A percentile compares a stretch with the other conserved stretches of the same genome.
Conservation (phyloP, 2,888 invertebrate genomes). For the Abrostola triplasia region DNA sequence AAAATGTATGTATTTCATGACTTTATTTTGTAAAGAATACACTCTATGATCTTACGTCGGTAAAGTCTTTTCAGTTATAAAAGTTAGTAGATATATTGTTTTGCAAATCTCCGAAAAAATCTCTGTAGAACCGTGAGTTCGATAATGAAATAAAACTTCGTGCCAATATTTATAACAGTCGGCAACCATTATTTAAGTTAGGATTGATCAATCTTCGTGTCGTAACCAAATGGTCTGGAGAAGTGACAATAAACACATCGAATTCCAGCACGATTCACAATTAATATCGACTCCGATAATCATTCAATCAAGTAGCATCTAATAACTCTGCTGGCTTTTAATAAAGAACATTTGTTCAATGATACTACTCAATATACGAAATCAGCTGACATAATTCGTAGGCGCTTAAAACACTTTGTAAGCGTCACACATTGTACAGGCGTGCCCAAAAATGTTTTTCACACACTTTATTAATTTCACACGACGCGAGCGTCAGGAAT, state of each 20-base stretch:
- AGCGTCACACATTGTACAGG: constrained; percentile 29
- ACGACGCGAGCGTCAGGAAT: constrained; percentile 59
- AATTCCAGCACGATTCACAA: constrained; percentile 15
- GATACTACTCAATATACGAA: constrained; percentile 11
- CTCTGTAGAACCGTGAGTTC: neutral
- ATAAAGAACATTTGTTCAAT: constrained; percentile 15
- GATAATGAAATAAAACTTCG: neutral
- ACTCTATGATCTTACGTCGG: too few species aligned
- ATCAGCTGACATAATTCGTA: constrained; percentile 26
- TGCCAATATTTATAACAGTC: neutral
- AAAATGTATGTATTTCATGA: constrained; percentile 1
- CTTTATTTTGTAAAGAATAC: constrained; percentile 3
- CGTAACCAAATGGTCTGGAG: constrained; percentile 1
- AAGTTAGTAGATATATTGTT: too few species aligned
- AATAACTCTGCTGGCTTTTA: neutral
- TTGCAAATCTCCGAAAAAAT: too few species aligned
- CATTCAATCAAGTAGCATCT: constrained; percentile 13
- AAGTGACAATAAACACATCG: constrained; percentile 29
- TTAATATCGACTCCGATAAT: constrained; percentile 2
- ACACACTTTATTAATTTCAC: constrained; percentile 61
- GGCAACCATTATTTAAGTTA: constrained; percentile 8
- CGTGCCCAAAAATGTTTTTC: constrained; percentile 52
- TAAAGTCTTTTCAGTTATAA: too few species aligned
- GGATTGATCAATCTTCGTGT: constrained; percentile 13
- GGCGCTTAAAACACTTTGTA: constrained; percentile 32